phyloP scores from a whole-genome alignment of 30 jellyfish, hydroid and myxozoan genomes.

The Turritopsis dohrnii region DNA sequence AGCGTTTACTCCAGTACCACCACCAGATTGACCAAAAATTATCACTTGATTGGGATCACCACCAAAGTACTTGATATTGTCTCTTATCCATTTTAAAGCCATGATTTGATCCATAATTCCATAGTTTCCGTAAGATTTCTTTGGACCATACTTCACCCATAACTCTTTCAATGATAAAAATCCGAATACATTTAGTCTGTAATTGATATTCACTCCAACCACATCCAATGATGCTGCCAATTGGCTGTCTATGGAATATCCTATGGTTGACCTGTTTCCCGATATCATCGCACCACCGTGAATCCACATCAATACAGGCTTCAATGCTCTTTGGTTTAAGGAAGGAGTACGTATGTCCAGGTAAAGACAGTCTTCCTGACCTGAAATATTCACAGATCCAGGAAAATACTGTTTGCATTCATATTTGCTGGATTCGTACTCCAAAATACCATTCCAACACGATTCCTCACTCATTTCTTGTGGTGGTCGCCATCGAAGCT shows the following conservation, averaged over 20 bases:
- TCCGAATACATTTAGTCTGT: too few relatives aligned
- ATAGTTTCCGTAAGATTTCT: not conserved
- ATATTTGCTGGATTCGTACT: not conserved
- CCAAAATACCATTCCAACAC: slow-evolving; percentile 10
- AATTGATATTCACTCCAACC: too few relatives aligned
- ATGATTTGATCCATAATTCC: not conserved
- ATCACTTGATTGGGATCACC: too few relatives aligned
- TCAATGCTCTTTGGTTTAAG: too few relatives aligned
- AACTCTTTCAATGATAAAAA: too few relatives aligned
- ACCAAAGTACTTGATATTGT: too few relatives aligned
- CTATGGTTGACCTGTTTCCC: not conserved
- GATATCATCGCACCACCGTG: not conserved
- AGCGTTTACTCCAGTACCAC: too few relatives aligned
- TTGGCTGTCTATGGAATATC: too few relatives aligned
- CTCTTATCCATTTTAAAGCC: too few relatives aligned
- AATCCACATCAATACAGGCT: not conserved
- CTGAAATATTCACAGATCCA: not conserved
- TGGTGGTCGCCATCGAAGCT: slow-evolving; percentile 7
- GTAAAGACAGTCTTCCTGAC: not conserved
- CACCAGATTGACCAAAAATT: too few relatives aligned
- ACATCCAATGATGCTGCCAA: too few relatives aligned
- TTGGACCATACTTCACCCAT: not conserved
- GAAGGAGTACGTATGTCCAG: slow-evolving; percentile 2
- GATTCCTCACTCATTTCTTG: not conserved
- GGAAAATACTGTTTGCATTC: not conserved